These are phyloP conservation scores for Anas flavirostris DNA, from an alignment of 2,797 vertebrate genomes.

Conservation along the genomic window DNA sequence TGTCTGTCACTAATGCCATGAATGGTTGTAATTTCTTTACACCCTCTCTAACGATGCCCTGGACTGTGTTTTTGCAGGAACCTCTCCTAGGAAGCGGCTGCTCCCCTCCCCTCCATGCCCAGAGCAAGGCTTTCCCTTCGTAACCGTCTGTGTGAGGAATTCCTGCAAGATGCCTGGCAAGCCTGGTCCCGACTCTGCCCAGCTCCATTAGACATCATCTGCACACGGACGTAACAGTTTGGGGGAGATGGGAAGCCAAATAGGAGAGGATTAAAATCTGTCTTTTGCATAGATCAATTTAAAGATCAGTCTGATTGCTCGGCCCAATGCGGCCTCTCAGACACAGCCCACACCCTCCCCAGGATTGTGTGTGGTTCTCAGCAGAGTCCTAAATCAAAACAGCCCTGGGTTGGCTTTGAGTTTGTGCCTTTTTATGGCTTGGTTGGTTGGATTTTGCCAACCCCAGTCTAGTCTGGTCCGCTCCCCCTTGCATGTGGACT, in stretches of 20 bases:
- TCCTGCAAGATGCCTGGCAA: neutral
- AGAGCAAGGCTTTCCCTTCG: neutral
- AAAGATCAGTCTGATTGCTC: constrained; percentile 35
- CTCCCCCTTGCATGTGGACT: constrained; percentile 91
- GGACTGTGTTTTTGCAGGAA: neutral
- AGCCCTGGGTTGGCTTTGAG: constrained; percentile 62
- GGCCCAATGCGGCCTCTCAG: neutral
- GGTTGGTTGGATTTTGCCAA: constrained; percentile 66
- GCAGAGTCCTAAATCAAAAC: neutral
- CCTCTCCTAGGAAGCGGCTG: rapidly evolving
- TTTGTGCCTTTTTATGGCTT: constrained; percentile 60
- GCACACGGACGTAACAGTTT: neutral
- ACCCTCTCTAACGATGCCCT: neutral
- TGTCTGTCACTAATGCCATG: neutral
- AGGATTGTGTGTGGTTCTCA: constrained; percentile 4
- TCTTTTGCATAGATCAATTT: constrained; percentile 19
- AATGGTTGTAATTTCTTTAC: neutral
- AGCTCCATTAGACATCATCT: constrained; percentile 57
- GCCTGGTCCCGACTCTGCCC: constrained; percentile 36
- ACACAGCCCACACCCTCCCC: constrained; percentile 34
- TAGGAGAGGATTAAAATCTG: constrained; percentile 1
- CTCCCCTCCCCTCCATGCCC: neutral
- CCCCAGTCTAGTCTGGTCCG: constrained; percentile 89
- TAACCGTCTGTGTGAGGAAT: constrained; percentile 1
- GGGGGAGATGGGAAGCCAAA: constrained; percentile 30